Percentiles rank a stretch among this genome's conserved stretches.
Evolutionary conservation across 2,888 invertebrate genomes (phyloP).

Genomic region (Andrena flavipes): DNA sequence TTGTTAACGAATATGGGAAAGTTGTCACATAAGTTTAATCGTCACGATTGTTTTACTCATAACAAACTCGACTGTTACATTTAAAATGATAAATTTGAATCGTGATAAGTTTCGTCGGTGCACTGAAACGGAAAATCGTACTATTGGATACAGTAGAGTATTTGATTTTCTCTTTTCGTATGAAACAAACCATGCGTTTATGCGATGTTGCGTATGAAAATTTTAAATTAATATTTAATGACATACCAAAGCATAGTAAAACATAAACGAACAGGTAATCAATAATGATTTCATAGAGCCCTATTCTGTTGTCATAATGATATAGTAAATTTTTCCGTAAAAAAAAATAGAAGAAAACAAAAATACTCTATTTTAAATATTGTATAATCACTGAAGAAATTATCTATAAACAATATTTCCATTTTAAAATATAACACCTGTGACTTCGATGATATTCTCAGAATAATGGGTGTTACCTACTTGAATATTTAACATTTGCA

Average conservation of each 20-base stretch:
- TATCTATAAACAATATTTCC: constrained; percentile 62
- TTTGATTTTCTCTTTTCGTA: constrained; percentile 40
- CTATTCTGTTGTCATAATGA: constrained; percentile 71
- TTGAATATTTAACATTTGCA: constrained; percentile 31
- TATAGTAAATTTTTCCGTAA: constrained; percentile 67
- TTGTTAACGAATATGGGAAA: constrained; percentile 17
- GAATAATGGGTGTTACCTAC: constrained; percentile 35
- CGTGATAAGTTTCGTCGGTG: background rate
- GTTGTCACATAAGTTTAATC: constrained; percentile 1
- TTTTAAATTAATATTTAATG: constrained; percentile 77
- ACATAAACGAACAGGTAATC: constrained; percentile 44
- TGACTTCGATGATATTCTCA: constrained; percentile 39
- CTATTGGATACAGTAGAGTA: constrained; percentile 17
- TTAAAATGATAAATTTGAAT: constrained; percentile 24
- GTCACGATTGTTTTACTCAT: background rate
- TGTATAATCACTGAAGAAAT: constrained; percentile 70
- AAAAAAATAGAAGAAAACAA: constrained; percentile 69
- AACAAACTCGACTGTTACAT: background rate
- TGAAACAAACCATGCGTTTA: constrained; percentile 57
- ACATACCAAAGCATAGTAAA: constrained; percentile 71
- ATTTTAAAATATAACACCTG: constrained; percentile 52
- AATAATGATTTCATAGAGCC: constrained; percentile 58
- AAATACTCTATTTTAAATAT: constrained; percentile 80
- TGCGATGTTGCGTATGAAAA: constrained; percentile 51
- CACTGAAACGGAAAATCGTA: constrained; percentile 18